These are phyloP conservation scores for Cyprinus carpio DNA, from an alignment of 2,113 vertebrate species.

Conservation along the genomic window DNA sequence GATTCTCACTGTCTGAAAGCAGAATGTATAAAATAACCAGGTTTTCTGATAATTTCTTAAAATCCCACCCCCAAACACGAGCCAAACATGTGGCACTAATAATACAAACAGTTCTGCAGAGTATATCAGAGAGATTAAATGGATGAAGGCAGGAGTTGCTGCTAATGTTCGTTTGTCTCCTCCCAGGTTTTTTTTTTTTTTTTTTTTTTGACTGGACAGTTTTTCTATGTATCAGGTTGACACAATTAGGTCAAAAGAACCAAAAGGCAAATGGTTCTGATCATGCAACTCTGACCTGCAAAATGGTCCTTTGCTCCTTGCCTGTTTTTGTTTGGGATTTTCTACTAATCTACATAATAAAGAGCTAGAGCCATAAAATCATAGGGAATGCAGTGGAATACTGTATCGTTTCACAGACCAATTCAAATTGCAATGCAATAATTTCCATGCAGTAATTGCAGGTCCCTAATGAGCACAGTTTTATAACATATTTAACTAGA, in stretches of 20 bases:
- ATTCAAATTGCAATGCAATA: not conserved
- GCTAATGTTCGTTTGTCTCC: conserved; percentile 38
- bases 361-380: not conserved
- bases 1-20: conserved; percentile 16
- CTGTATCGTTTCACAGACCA: not conserved
- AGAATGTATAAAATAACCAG: conserved; percentile 1
- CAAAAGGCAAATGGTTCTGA: not conserved
- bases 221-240: conserved; percentile 47
- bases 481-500: too few relatives aligned
- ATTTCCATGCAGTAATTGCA: too few relatives aligned
- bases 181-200: conserved; percentile 9
- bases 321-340: not conserved
- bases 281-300: not conserved
- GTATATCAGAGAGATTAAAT: conserved; percentile 51
- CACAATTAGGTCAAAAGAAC: conserved; percentile 39
- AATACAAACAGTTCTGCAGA: conserved; percentile 63
- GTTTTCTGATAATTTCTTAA: conserved; percentile 54
- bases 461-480: too few relatives aligned
- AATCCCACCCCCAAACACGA: conserved; percentile 44
- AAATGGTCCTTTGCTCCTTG: not conserved
- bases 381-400: not conserved
- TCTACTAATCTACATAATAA: not conserved
- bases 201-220: not conserved
- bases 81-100: conserved; percentile 70
- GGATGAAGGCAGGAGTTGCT: conserved; percentile 61